Evolutionary conservation across 2,888 invertebrate species (phyloP), one percentile per base, ranked within the genome.

Genomic region (Suillia variegata): DNA sequence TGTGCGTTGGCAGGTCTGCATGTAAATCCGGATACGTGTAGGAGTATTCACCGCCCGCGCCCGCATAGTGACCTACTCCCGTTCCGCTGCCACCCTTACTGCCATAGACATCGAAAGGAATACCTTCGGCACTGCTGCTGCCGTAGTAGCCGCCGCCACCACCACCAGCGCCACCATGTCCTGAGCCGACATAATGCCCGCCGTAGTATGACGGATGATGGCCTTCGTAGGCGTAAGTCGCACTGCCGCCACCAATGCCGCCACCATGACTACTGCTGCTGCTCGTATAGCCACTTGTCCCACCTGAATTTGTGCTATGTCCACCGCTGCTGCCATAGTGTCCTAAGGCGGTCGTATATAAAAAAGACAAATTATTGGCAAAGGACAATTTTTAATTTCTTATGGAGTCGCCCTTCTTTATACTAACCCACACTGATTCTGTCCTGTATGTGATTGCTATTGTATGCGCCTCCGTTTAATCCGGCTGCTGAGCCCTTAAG

Each of bases 61-160:
- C 68, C 1, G 71, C 67, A 61, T 73, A 74, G 17, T 76, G 74
- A 22, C 66, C 63, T 48, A 62, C 62, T 18, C 59, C 52, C 13
- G 24, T 59, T 2, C 34, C 31, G 2, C 63, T 67, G 15, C 69
- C 65, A 1, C 63, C 63, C 1, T 70, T 70, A 12, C 62, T n/a
- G 49, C 73, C 77, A 55, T 80, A 80, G 0, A 81, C 67, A 64
- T 80, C 80, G 48, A 80, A 75, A 2, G 80, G 80, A 52, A 80
- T 67, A 8, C 68, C 71, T 49, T 75, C 79, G 2, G 61, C 69
- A 45, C 71, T 71, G 21, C 65, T 68, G 33, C 70, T 63, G 20
- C 69, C 69, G 59, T 74, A 75, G 38, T 65, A 67, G 15, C 67
- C 70, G 15, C 81, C 85, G 3, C 82, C 85, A 79, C 81, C 80